Evolutionary conservation across 2,113 vertebrate genomes (phyloP).

Genomic region (Myotis davidii): DNA sequence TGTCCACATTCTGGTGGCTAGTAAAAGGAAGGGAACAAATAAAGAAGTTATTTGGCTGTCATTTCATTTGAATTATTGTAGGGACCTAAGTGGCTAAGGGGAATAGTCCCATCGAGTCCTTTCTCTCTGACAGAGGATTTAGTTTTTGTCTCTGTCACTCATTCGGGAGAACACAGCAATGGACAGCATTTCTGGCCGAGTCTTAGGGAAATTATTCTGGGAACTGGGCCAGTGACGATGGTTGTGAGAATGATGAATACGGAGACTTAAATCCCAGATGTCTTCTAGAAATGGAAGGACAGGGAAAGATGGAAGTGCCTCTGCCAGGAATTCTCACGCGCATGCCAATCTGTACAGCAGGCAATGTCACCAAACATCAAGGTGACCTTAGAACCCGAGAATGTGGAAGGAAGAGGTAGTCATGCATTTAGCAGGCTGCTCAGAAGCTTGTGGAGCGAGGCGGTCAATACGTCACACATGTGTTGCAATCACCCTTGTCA

Average conservation of each 20-base stretch:
- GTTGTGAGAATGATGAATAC: conserved; percentile 27
- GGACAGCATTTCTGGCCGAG: background rate
- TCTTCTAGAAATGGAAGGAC: conserved; percentile 16
- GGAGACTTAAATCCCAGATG: background rate
- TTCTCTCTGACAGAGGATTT: background rate
- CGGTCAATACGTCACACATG: background rate
- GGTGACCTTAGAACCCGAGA: background rate
- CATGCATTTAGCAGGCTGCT: background rate
- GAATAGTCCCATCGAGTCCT: background rate
- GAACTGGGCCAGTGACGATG: background rate
- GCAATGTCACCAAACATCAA: background rate
- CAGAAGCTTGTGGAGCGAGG: background rate
- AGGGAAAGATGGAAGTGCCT: background rate
- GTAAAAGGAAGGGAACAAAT: conserved; percentile 44
- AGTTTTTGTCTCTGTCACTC: conserved; percentile 9
- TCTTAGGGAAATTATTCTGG: conserved; percentile 47
- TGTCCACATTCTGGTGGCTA: conserved; percentile 14
- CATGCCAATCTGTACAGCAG: background rate
- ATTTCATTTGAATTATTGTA: conserved; percentile 49
- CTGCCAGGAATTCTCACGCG: background rate
- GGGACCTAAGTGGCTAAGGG: background rate
- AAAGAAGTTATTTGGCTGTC: conserved; percentile 54
- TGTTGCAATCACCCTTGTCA: background rate
- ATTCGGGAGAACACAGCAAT: conserved; percentile 28
- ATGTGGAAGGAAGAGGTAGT: background rate